Evolutionary conservation across 2,888 invertebrate genomes (phyloP).

Genomic region (Opisthograptis luteolata): DNA sequence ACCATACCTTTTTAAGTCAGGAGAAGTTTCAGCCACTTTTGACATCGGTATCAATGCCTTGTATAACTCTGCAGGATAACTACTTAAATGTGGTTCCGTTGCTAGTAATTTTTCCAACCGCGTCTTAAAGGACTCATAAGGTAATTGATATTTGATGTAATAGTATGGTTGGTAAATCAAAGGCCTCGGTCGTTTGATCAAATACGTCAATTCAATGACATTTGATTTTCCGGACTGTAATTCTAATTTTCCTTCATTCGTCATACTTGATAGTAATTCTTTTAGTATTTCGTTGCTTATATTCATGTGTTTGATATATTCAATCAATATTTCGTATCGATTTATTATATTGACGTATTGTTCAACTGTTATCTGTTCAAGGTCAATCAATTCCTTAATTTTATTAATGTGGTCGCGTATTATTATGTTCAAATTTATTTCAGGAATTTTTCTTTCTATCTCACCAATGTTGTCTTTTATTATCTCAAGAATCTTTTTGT

Average conservation of each 20-base stretch:
- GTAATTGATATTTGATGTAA: conserved; percentile 65
- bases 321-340: conserved; percentile 25
- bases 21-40: conserved; percentile 52
- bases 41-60: conserved; percentile 50
- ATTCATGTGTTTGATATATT: conserved; percentile 34
- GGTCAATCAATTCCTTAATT: conserved; percentile 9
- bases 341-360: conserved; percentile 20
- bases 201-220: conserved; percentile 63
- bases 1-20: conserved; percentile 48
- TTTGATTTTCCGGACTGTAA: conserved; percentile 35
- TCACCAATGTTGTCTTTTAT: conserved; percentile 20
- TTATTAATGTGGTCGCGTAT: conserved; percentile 5
- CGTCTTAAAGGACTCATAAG: conserved; percentile 51
- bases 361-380: conserved; percentile 17
- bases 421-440: neutral
- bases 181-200: conserved; percentile 54
- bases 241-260: conserved; percentile 54
- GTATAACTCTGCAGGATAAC: conserved; percentile 49
- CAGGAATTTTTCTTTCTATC: conserved; percentile 10
- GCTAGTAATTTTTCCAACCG: conserved; percentile 45
- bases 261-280: conserved; percentile 35
- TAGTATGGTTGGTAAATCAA: conserved; percentile 55
- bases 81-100: conserved; percentile 46
- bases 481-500: conserved; percentile 9
- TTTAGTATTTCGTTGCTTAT: conserved; percentile 39